Evolutionary conservation across 2,797 vertebrate species (phyloP), one percentile per base, ranked within the genome.

Genomic region (Euthynnus affinis): DNA sequence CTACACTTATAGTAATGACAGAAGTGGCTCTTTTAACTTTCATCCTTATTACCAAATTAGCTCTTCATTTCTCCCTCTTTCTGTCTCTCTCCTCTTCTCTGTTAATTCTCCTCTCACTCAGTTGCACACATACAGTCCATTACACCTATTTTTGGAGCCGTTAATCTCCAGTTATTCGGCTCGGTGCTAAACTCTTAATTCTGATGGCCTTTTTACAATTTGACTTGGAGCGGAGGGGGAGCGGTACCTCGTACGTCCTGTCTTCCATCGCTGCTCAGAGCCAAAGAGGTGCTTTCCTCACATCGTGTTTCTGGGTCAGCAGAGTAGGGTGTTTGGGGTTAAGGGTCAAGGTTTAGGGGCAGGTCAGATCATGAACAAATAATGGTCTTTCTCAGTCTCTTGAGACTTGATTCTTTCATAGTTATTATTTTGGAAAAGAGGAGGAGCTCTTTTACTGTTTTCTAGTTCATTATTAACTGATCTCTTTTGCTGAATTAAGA

Each of bases 111-210:
- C 46, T 68, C 49, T 23, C 25, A 0, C 56, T 73, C 40, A 53
- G 14, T 48, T 46, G 3, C 37, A 13, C 48, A 79, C 44, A 72
- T 15, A 42, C 18, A 52, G 32, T 49, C 57, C 66, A 78, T 80
- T 88, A 78, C 17, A 77, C 76, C 85, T 89, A 93, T 93, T 90
- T 93, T 88, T 81, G 77, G 85, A 87, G 57, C 63, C 5, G 81
- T 89, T 93, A 93, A 93, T 93, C 89, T 85, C 64, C 58, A 79
- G 82, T 65, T 83, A 88, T 94, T 91, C 91, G 84, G 84, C 76
- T 46, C 22, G 44, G 65, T 84, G 86, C 74, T 91, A 78, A 86
- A 89, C 83, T 76, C 87, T 85, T 87, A 87, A 90, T 87, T 89
- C 83, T 85, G 80, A 85, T 71, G 81, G 71, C 32, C 80, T 90